These are phyloP conservation scores for Holothuria glaberrima DNA, from an alignment of 35 echinoderm and acorn worm genomes.

Conservation along the genomic window DNA sequence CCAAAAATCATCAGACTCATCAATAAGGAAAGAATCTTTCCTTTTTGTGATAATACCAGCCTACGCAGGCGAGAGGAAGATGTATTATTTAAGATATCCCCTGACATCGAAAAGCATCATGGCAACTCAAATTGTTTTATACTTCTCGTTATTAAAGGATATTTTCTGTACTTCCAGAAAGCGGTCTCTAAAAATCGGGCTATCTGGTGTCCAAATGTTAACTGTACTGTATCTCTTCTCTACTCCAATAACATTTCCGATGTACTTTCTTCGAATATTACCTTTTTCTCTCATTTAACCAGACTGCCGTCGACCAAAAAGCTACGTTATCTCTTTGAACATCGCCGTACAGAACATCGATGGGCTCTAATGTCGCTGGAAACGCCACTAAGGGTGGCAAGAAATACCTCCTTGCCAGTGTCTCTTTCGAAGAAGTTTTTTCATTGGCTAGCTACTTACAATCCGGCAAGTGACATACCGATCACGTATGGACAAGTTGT, in stretches of 20 bases:
- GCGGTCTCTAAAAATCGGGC: neutral
- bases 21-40: no score
- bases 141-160: neutral
- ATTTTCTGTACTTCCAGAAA: neutral
- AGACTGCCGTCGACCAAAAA: neutral
- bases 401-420: conserved; percentile 7
- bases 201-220: neutral
- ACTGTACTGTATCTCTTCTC: neutral
- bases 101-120: neutral
- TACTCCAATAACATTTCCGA: conserved; percentile 1
- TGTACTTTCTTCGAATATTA: conserved; percentile 25
- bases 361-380: conserved; percentile 32
- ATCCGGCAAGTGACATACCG: conserved; percentile 41
- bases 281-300: conserved; percentile 28
- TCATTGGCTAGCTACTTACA: conserved; percentile 40
- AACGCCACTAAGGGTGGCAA: conserved; percentile 36
- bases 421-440: neutral
- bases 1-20: no score
- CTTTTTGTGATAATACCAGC: no score
- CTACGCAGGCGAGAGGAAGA: no score
- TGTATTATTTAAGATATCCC: neutral
- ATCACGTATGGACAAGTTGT: conserved; percentile 17
- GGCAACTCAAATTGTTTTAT: neutral
- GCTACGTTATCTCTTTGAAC: neutral
- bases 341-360: conserved; percentile 22